Percentiles rank a stretch among this genome's conserved stretches.
Evolutionary conservation across 2,797 vertebrate species (phyloP).

Genomic region (Falco biarmicus): DNA sequence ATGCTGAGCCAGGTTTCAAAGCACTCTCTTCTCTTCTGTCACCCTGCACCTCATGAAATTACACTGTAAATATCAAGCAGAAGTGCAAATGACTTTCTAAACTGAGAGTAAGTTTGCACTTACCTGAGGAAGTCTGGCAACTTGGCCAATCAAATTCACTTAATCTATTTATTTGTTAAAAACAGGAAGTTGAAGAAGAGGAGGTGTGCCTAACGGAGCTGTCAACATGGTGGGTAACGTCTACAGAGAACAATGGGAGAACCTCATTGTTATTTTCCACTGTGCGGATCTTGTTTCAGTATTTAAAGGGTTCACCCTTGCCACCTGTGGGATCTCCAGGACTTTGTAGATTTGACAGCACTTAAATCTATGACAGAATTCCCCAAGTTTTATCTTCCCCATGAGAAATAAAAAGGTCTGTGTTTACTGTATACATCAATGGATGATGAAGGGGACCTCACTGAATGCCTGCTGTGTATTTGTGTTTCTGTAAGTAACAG

Average conservation of each 20-base stretch:
- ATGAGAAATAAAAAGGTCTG: slow-evolving; percentile 14
- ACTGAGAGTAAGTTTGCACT: not conserved
- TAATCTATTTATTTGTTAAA: not conserved
- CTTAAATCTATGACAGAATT: not conserved
- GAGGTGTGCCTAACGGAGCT: not conserved
- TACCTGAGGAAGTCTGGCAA: not conserved
- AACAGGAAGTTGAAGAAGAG: not conserved
- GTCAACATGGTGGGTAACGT: not conserved
- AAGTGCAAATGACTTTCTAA: not conserved
- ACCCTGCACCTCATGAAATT: not conserved
- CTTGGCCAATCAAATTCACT: not conserved
- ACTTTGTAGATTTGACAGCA: not conserved
- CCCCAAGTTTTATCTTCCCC: not conserved
- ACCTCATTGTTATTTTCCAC: not conserved
- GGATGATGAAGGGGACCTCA: not conserved
- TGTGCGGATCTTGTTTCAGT: not conserved
- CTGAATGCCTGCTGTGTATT: not conserved
- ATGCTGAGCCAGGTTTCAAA: not conserved
- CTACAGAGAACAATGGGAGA: not conserved
- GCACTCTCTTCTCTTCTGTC: not conserved
- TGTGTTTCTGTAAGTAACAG: slow-evolving; percentile 17
- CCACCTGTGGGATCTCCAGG: not conserved
- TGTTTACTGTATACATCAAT: not conserved
- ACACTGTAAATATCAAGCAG: not conserved
- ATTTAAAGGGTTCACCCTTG: not conserved